phyloP scores from a whole-genome alignment of 2,888 invertebrate species.

The Archips xylosteana region DNA sequence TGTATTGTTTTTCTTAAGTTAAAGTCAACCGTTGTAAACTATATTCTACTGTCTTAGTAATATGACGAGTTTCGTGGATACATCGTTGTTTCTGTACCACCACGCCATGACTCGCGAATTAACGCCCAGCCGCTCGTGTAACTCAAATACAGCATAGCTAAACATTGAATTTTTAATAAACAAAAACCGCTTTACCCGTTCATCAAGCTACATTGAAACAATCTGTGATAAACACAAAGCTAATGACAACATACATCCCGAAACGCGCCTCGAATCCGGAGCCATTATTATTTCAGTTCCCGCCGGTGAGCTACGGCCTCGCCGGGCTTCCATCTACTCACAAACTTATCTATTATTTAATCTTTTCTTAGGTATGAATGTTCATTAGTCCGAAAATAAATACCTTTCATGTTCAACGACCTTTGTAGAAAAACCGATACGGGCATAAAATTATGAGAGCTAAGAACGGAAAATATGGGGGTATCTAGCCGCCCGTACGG shows the following conservation, averaged over 20 bases:
- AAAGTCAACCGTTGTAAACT: too few relatives aligned
- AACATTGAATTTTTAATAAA: conserved; percentile 26
- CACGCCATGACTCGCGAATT: background rate
- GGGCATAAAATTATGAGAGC: conserved; percentile 18
- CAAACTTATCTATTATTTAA: conserved; percentile 78
- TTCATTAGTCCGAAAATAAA: conserved; percentile 77
- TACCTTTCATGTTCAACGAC: conserved; percentile 65
- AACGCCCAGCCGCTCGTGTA: background rate
- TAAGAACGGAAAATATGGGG: background rate
- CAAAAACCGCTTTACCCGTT: conserved; percentile 21
- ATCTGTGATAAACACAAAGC: conserved; percentile 29
- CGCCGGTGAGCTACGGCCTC: conserved; percentile 71
- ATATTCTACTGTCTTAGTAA: background rate
- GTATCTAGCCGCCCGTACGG: conserved; percentile 6
- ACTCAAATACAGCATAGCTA: background rate
- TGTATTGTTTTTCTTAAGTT: too few relatives aligned
- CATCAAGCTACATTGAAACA: conserved; percentile 22
- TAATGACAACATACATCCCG: conserved; percentile 39
- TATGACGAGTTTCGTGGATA: background rate
- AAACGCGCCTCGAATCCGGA: conserved; percentile 55
- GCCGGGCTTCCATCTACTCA: conserved; percentile 70
- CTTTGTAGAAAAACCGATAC: conserved; percentile 49
- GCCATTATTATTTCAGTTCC: conserved; percentile 65
- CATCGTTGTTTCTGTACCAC: background rate
- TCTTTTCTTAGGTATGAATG: conserved; percentile 78